Evolutionary conservation across 2,888 invertebrate genomes (phyloP).

Genomic region (Tromatobia lineatoria): DNA sequence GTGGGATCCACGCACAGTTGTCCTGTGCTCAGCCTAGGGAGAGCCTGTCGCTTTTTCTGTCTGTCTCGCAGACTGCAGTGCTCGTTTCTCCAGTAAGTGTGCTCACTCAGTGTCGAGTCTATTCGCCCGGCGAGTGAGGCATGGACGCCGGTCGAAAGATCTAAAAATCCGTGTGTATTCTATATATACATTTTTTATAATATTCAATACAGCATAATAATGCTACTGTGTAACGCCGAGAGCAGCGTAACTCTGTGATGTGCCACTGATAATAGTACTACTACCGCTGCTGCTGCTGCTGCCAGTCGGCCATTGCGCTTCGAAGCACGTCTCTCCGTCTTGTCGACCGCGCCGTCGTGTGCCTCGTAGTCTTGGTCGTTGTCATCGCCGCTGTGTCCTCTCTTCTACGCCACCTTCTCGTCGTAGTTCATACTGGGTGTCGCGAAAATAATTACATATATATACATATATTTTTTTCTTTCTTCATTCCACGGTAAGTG

Average conservation of each 20-base stretch:
- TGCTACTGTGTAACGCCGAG: conserved; percentile 10
- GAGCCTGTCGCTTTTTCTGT: conserved; percentile 5
- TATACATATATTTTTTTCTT: too few species aligned
- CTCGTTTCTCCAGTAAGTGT: neutral
- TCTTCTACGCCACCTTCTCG: conserved; percentile 38
- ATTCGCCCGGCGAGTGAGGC: neutral
- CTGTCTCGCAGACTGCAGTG: conserved; percentile 1
- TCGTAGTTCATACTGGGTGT: conserved; percentile 7
- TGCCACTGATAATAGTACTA: conserved; percentile 12
- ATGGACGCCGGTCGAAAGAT: conserved; percentile 6
- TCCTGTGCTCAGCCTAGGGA: conserved; percentile 16
- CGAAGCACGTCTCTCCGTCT: conserved; percentile 69
- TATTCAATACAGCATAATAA: conserved; percentile 39
- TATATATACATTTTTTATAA: conserved; percentile 3
- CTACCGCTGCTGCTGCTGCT: conserved; percentile 50
- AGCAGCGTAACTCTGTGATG: conserved; percentile 3
- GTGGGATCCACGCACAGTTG: conserved; percentile 37
- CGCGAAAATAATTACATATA: neutral
- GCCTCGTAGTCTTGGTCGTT: conserved; percentile 32
- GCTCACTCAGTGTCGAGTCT: neutral
- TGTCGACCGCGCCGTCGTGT: conserved; percentile 61
- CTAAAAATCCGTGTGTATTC: neutral
- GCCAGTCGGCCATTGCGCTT: conserved; percentile 81
- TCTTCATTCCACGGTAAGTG: neutral
- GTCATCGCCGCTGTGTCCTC: conserved; percentile 30